phyloP scores from a whole-genome alignment of 1,140 invertebrate species.

The Calephelis virginiensis region DNA sequence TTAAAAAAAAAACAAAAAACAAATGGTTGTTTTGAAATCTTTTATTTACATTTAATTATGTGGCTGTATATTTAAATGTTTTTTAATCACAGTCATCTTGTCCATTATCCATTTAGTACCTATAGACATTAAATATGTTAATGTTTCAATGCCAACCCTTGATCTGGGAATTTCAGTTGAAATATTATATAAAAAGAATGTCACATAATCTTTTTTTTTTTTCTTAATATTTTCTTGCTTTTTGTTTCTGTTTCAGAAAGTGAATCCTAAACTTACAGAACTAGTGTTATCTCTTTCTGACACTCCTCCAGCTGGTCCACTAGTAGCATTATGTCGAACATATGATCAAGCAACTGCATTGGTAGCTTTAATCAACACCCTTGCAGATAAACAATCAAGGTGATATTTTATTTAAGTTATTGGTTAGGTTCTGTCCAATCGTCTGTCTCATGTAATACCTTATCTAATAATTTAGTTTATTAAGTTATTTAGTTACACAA shows the following conservation, averaged over 20 bases:
- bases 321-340: constrained; percentile 96
- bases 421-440: not conserved
- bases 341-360: constrained; percentile 96
- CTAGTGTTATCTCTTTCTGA: constrained; percentile 83
- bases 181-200: no score
- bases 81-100: no score
- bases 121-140: no score
- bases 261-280: constrained; percentile 66
- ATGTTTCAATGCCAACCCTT: no score
- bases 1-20: no score
- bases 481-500: constrained; percentile 12
- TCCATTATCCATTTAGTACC: no score
- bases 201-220: not conserved
- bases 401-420: constrained; percentile 24
- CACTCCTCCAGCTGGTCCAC: constrained; percentile 92
- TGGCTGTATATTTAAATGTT: no score
- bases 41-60: no score
- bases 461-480: not conserved
- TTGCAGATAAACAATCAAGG: constrained; percentile 92
- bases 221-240: constrained; percentile 16
- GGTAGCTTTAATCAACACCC: constrained; percentile 95
- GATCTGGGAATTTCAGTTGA: no score
- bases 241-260: constrained; percentile 46
- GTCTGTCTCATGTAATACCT: no score
- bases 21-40: no score